Evolutionary conservation across 2,797 vertebrate genomes (phyloP), one percentile per base, ranked within the genome.

Genomic region (Cygnus olor): DNA sequence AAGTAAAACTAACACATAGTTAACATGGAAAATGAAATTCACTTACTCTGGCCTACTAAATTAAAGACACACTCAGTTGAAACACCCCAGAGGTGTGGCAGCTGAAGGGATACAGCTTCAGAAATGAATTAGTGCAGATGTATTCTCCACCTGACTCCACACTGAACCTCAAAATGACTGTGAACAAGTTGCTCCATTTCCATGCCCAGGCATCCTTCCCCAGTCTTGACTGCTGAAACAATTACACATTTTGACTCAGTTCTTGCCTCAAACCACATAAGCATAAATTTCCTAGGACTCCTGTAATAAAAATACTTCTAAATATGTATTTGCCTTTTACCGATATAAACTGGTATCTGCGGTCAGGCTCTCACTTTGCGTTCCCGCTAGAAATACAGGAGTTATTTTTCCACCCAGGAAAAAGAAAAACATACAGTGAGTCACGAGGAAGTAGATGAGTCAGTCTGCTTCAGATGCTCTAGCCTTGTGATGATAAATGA

Each of bases 371-470:
- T 94, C 90, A 82, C 73, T 90, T 80, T 56, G 18, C 69, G 47
- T 74, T 88, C 34, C 63, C 16, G 1, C 83, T 63, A 85, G 79
- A 89, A 91, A 92, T 58, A 90, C 1, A 70, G 60, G 86, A 90
- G 61, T 79, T 93, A 74, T 93, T 93, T 91, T 89, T 84, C 91
- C 54, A 77, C 53, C 5, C 8, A 85, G 44, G 30, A 88, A 61
- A 91, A 89, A 61, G 65, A 91, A 94, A 94, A 81, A 89, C 38
- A 81, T 22, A 81, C 1, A 90, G 65, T 95, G 95, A 97, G 90
- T 96, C 96, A 97, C 72, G 72, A 30, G 84, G 54, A 80, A 64
- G 38, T 8, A 51, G 27, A 78, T 96, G 96, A 96, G 84, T 96
- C 96, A 96, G 86, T 69, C 73, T 19, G 36, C 81, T 82, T 78